Percentiles rank a stretch among this genome's conserved stretches.
These are phyloP conservation scores for Synanthedon vespiformis DNA, from an alignment of 2,888 invertebrate genomes.

Conservation along the genomic window DNA sequence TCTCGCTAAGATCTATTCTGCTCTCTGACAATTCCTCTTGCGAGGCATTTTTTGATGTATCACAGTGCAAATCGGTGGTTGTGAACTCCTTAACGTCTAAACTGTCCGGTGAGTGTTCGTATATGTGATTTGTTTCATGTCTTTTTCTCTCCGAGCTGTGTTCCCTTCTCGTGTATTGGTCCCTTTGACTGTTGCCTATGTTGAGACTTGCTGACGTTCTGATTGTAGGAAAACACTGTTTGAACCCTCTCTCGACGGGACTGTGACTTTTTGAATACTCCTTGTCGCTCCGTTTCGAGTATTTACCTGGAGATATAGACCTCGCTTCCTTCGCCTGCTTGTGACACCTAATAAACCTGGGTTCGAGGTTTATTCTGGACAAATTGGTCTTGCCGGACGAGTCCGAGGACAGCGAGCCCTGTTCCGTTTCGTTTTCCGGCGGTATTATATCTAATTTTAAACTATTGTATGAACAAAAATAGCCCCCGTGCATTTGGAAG, in stretches of 20 bases:
- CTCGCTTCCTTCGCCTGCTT: conserved; percentile 42
- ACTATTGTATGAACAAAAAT: conserved; percentile 77
- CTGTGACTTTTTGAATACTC: conserved; percentile 65
- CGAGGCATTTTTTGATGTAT: conserved; percentile 33
- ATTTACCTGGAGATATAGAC: conserved; percentile 52
- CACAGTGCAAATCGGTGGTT: conserved; percentile 35
- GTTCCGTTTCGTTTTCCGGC: conserved; percentile 53
- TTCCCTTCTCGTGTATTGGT: conserved; percentile 22
- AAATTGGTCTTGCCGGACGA: conserved; percentile 49
- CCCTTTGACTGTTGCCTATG: conserved; percentile 29
- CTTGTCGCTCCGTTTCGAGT: conserved; percentile 33
- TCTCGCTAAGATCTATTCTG: conserved; percentile 60
- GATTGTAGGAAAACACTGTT: conserved; percentile 44
- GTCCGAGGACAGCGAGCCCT: conserved; percentile 50
- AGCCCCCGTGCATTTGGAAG: conserved; percentile 90
- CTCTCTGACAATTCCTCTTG: conserved; percentile 38
- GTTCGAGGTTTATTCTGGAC: conserved; percentile 46
- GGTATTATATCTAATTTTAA: conserved; percentile 61
- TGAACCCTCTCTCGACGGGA: conserved; percentile 50
- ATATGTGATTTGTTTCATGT: conserved; percentile 41
- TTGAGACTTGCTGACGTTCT: conserved; percentile 45
- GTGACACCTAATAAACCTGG: conserved; percentile 34
- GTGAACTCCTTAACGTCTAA: conserved; percentile 44
- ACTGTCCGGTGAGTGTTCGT: conserved; percentile 57
- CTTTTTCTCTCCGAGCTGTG: conserved; percentile 22